Conservation (phyloP, 2,888 invertebrate genomes). For the Halocaridina rubra region DNA sequence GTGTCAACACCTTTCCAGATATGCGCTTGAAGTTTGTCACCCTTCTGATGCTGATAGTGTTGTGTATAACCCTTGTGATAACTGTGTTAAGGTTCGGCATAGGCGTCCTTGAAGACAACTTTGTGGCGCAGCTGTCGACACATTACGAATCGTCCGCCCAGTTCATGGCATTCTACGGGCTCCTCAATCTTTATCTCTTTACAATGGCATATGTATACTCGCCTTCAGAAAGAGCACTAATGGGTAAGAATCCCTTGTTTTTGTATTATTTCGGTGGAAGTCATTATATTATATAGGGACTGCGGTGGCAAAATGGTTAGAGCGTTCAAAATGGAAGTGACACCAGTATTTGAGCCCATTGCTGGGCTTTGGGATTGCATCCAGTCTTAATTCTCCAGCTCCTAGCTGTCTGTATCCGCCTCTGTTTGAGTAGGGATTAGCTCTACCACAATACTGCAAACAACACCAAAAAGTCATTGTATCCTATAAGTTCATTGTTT, state of each 20-base stretch:
- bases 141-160: constrained; percentile 91
- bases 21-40: constrained; percentile 91
- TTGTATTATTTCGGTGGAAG: no score
- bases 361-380: no score
- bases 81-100: constrained; percentile 88
- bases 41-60: constrained; percentile 83
- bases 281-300: no score
- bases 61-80: constrained; percentile 79
- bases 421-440: no score
- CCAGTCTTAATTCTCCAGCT: no score
- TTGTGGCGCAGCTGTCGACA: constrained; percentile 87
- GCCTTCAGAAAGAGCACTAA: constrained; percentile 81
- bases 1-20: constrained; percentile 83
- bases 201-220: constrained; percentile 95
- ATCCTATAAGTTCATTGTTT: no score
- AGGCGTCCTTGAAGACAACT: constrained; percentile 91
- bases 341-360: background rate
- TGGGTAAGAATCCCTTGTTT: constrained; percentile 75
- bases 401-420: no score
- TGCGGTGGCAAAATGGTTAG: no score
- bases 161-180: constrained; percentile 94
- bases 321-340: background rate
- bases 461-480: no score
- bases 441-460: no score
- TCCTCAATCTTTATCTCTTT: constrained; percentile 93